phyloP scores from a whole-genome alignment of 2,113 vertebrate species.

The Hemichromis elongatus region DNA sequence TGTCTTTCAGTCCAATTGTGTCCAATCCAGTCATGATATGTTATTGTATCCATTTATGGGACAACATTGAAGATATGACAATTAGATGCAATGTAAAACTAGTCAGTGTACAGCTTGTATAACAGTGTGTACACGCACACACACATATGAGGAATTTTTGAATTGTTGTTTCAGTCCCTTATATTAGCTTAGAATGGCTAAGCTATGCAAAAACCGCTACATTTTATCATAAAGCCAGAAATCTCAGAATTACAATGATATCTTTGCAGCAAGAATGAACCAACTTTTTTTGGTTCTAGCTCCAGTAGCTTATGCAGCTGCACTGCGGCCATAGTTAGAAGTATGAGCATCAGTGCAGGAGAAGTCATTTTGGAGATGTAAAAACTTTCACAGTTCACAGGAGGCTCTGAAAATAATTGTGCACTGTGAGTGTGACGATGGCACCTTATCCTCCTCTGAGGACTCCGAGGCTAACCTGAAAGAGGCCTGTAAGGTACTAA shows the following conservation, averaged over 20 bases:
- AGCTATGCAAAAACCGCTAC: not conserved
- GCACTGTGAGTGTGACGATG: not conserved
- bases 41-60: too few relatives aligned
- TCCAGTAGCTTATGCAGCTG: not conserved
- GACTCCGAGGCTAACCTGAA: not conserved
- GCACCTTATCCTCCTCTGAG: not conserved
- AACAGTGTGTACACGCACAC: too few relatives aligned
- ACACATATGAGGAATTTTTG: too few relatives aligned
- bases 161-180: not conserved
- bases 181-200: not conserved
- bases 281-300: not conserved
- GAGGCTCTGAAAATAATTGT: not conserved
- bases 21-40: too few relatives aligned
- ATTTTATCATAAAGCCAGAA: not conserved
- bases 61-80: too few relatives aligned
- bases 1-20: too few relatives aligned
- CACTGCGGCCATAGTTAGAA: not conserved
- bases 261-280: not conserved
- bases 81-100: too few relatives aligned
- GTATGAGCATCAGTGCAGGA: not conserved
- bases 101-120: too few relatives aligned
- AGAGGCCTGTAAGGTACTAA: not conserved
- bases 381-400: not conserved
- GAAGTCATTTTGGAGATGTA: not conserved
- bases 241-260: not conserved